Base-by-base conservation (phyloP, 1,140 invertebrate species). In the Acromyrmex echinatior region DNA sequence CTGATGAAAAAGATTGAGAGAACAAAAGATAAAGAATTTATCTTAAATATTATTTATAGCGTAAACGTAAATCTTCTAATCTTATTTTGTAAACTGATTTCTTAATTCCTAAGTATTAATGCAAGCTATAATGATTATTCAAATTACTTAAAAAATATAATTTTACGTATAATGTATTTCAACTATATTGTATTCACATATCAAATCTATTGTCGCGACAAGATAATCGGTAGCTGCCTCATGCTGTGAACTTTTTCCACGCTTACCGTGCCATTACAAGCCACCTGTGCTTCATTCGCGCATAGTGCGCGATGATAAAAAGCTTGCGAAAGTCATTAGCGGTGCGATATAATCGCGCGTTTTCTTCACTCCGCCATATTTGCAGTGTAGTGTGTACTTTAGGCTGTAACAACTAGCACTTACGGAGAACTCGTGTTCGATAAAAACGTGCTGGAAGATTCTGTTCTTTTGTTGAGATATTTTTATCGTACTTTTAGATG, bases 271-370 rank as follows among this genome's bases (percentile, higher is more conserved):
- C 45, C 70, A 76, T 87, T 76, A 85, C 70, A 51, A n/a, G 35
- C 81, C 68, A 85, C 62, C 70, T 76, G 80, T 76, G 77, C 70
- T 76, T 84, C 70, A 87, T 87, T 87, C 79, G 28, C 58, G 14
- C 68, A 76, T 74, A 87, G 60, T 65, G 70, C 79, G 16, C 7
- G 62, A 28, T 71, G 79, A 87, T 87, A 87, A 87, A 87, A 84
- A 87, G 60, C 80, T 76, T 80, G 68, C 51, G 68, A 84, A 87
- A 84, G 66, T 87, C 79, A 82, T 87, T 87, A 87, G 79, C 49
- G 68, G 58, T 3, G 21, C 49, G 79, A 81, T 87, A 87, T 87
- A 87, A 87, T 86, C 79, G 78, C 49, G 53, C 66, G 39, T 35
- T 70, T 82, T 58, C 86, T 84, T 76, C 14, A 39, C 18, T 74